phyloP scores from a whole-genome alignment of 2,113 vertebrate species.

The Haemorhous mexicanus region DNA sequence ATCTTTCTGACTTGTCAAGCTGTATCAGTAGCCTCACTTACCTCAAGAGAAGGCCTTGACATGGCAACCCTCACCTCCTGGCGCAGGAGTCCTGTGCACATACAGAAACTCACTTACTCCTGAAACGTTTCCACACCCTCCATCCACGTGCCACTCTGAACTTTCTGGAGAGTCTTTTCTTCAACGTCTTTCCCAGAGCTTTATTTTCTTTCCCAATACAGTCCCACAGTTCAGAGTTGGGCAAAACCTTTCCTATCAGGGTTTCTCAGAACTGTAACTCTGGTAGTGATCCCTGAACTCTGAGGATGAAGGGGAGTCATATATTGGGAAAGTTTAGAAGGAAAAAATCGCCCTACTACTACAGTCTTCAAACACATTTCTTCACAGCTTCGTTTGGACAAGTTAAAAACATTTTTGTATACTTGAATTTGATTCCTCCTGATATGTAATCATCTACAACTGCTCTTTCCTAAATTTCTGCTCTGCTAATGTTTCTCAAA shows the following conservation, averaged over 20 bases:
- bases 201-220: not conserved
- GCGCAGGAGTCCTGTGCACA: not conserved
- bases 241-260: not conserved
- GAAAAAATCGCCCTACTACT: not conserved
- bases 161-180: not conserved
- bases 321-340: not conserved
- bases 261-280: not conserved
- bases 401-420: not conserved
- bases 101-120: not conserved
- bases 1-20: not conserved
- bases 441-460: not conserved
- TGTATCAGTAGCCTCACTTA: not conserved
- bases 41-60: not conserved
- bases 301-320: not conserved
- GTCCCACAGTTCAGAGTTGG: not conserved
- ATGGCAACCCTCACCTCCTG: not conserved
- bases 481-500: not conserved
- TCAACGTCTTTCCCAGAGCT: not conserved
- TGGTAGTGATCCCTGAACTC: not conserved
- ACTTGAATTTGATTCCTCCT: not conserved
- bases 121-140: not conserved
- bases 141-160: accelerated
- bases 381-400: not conserved
- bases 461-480: not conserved
- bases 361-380: not conserved